A percentile compares a stretch with the other conserved stretches of the same genome.
Evolutionary conservation across 2,888 invertebrate species (phyloP).

Genomic region (Tipula lateralis): DNA sequence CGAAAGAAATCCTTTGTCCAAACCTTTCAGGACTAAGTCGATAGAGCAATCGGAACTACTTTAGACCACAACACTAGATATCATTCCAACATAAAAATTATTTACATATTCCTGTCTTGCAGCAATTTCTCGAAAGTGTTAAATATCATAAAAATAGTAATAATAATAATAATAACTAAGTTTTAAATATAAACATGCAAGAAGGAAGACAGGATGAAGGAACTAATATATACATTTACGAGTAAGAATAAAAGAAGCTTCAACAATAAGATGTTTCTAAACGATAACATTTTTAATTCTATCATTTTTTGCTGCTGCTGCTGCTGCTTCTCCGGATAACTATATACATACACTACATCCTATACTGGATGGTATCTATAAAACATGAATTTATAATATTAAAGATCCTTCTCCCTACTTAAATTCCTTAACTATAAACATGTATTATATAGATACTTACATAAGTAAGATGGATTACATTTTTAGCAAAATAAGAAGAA

Average conservation of each 20-base stretch:
- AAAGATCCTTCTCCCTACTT: neutral
- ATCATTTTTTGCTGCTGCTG: neutral
- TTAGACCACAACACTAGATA: too few species aligned
- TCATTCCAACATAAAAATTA: too few species aligned
- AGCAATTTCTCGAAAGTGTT: neutral
- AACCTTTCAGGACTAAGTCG: too few species aligned
- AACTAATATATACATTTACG: neutral
- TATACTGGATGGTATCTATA: neutral
- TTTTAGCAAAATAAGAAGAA: neutral
- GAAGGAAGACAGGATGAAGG: neutral
- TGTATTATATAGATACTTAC: neutral
- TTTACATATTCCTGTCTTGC: too few species aligned
- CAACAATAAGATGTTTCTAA: neutral
- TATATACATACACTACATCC: neutral
- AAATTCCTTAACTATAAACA: neutral
- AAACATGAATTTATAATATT: constrained; percentile 15
- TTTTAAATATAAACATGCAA: neutral
- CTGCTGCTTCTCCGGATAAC: neutral
- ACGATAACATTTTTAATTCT: neutral
- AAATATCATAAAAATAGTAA: neutral
- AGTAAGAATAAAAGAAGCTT: neutral
- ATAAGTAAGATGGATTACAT: neutral
- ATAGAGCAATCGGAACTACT: too few species aligned
- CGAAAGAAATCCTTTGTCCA: too few species aligned
- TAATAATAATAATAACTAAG: neutral